Evolutionary conservation across 2,797 vertebrate genomes (phyloP).

Genomic region (Coreius guichenoti): DNA sequence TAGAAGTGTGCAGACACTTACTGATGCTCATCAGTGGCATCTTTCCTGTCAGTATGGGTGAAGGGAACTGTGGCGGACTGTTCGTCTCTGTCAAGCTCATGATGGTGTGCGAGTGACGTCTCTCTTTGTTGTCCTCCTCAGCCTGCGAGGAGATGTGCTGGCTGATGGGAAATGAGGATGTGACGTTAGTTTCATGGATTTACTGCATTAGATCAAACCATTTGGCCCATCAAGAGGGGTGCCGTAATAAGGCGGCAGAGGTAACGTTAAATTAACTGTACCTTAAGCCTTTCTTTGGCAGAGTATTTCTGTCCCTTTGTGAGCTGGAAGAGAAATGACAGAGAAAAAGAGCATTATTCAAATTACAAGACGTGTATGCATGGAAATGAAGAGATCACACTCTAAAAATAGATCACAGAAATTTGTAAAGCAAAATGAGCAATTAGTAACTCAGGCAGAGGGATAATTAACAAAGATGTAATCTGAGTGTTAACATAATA

Average conservation of each 20-base stretch:
- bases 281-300: conserved; percentile 96
- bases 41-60: conserved; percentile 84
- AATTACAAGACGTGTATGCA: conserved; percentile 4
- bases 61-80: conserved; percentile 83
- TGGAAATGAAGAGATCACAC: conserved; percentile 13
- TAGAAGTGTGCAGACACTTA: conserved; percentile 69
- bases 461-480: conserved; percentile 18
- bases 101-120: conserved; percentile 88
- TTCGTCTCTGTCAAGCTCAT: conserved; percentile 83
- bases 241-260: not conserved
- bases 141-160: conserved; percentile 75
- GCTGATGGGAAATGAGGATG: conserved; percentile 8
- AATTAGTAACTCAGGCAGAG: conserved; percentile 23
- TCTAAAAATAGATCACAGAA: conserved; percentile 21
- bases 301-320: conserved; percentile 90
- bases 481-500: conserved; percentile 20
- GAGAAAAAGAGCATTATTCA: conserved; percentile 23
- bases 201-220: not conserved
- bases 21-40: conserved; percentile 80
- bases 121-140: conserved; percentile 89
- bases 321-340: conserved; percentile 36
- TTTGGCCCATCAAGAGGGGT: not conserved
- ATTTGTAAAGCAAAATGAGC: conserved; percentile 14
- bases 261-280: conserved; percentile 65
- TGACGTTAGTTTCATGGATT: not conserved